Evolutionary conservation across 2,113 vertebrate species (phyloP).

Genomic region (Toxotes jaculatrix): DNA sequence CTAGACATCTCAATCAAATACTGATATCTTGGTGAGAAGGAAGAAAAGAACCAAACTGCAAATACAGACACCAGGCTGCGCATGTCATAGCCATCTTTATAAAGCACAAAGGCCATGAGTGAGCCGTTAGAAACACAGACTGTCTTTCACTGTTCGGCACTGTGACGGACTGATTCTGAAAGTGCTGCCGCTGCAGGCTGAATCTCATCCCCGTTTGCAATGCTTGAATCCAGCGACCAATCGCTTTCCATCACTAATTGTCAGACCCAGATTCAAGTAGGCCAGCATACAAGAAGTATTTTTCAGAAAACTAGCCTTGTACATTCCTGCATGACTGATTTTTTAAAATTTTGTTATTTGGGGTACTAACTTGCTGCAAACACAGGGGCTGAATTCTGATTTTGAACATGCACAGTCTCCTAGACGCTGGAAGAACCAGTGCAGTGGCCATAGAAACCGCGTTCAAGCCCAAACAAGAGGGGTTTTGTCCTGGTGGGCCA

Average conservation of each 20-base stretch:
- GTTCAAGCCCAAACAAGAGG: constrained; percentile 71
- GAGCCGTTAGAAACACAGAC: constrained; percentile 74
- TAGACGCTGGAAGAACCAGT: constrained; percentile 25
- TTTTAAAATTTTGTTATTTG: not conserved
- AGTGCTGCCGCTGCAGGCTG: constrained; percentile 32
- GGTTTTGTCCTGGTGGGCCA: constrained; percentile 71
- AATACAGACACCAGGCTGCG: not conserved
- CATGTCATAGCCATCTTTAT: constrained; percentile 37
- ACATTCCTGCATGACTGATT: not conserved
- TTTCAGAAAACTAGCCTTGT: not conserved
- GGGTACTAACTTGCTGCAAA: not conserved
- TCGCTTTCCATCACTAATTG: constrained; percentile 14
- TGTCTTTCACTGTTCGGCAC: constrained; percentile 66
- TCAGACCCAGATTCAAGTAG: constrained; percentile 5
- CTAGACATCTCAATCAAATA: too few species aligned
- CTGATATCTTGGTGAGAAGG: too few species aligned
- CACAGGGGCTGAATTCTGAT: not conserved
- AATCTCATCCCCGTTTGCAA: constrained; percentile 23
- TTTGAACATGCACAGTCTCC: constrained; percentile 1
- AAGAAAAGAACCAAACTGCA: too few species aligned
- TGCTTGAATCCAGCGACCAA: constrained; percentile 25
- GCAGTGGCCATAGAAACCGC: constrained; percentile 69
- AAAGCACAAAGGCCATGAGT: constrained; percentile 58
- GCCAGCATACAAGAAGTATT: constrained; percentile 14
- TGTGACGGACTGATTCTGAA: constrained; percentile 65